phyloP scores from a whole-genome alignment of 2,888 invertebrate species.

The Morpho achilles region DNA sequence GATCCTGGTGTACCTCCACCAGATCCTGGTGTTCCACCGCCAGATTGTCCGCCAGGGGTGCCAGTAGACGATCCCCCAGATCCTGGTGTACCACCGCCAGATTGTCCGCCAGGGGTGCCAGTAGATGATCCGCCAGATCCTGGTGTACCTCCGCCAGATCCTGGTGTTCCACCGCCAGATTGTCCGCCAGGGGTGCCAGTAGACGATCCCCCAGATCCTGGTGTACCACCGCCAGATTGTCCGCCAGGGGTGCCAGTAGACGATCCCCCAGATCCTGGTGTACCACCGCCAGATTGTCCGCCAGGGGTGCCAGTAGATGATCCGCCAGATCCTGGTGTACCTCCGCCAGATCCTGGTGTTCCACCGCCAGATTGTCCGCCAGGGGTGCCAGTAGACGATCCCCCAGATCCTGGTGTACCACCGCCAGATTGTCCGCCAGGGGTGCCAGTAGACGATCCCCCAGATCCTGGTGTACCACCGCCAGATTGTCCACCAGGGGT shows the following conservation, averaged over 20 bases:
- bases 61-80: neutral
- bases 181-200: neutral
- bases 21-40: neutral
- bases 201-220: conserved; percentile 1
- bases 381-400: neutral
- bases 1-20: neutral
- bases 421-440: neutral
- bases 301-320: neutral
- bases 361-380: neutral
- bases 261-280: neutral
- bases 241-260: neutral
- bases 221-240: neutral
- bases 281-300: neutral
- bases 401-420: neutral
- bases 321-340: neutral
- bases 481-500: neutral
- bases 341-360: neutral
- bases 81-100: neutral
- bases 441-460: neutral
- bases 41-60: no score
- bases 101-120: neutral
- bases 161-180: neutral
- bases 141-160: neutral
- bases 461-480: neutral
- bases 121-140: neutral